phyloP scores from a whole-genome alignment of 2,113 vertebrate species.

The Tetrao urogallus region DNA sequence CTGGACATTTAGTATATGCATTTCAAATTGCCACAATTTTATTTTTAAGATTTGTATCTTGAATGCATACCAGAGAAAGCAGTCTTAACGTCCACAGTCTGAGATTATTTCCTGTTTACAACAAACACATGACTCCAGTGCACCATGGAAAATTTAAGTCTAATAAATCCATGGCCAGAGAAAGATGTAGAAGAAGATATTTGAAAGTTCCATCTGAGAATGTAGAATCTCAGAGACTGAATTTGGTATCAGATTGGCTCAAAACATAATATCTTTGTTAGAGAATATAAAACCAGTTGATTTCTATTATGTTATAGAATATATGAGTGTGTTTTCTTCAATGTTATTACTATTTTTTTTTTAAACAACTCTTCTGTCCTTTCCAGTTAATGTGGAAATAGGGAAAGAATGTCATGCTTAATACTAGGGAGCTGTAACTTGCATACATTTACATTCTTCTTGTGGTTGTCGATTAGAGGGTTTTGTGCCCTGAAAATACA shows the following conservation, averaged over 20 bases:
- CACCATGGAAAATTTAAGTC: not conserved
- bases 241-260: not conserved
- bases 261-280: not conserved
- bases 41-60: not conserved
- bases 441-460: not conserved
- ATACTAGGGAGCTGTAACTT: not conserved
- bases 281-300: not conserved
- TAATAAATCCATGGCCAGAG: not conserved
- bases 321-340: not conserved
- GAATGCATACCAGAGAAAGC: not conserved
- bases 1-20: not conserved
- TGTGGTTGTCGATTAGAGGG: not conserved
- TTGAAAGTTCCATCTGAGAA: not conserved
- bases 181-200: not conserved
- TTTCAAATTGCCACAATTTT: not conserved
- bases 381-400: not conserved
- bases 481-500: not conserved
- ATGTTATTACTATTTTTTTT: not conserved
- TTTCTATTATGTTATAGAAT: not conserved
- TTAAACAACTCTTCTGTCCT: not conserved
- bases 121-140: not conserved
- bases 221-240: not conserved
- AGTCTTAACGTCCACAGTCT: not conserved
- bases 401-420: accelerated
- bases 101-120: not conserved